These are phyloP conservation scores for Battus philenor DNA, from an alignment of 1,140 invertebrate species.

Conservation along the genomic window DNA sequence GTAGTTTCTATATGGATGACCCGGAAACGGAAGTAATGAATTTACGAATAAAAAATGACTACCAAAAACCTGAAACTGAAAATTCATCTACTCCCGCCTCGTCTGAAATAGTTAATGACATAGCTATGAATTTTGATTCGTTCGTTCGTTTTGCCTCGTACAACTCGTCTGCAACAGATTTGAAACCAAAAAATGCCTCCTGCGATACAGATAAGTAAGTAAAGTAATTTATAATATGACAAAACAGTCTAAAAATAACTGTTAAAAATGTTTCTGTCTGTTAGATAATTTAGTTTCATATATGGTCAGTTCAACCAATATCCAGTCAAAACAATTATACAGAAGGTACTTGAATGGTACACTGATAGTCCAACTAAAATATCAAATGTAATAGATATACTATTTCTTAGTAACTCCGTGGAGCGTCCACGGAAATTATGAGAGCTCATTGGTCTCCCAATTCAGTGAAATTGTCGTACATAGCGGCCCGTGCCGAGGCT, in stretches of 20 bases:
- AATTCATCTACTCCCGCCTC: slow-evolving; percentile 26
- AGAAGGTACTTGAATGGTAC: too few relatives aligned
- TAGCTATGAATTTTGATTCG: slow-evolving; percentile 22
- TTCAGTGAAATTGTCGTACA: too few relatives aligned
- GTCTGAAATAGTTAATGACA: slow-evolving; percentile 30
- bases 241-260: not conserved
- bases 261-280: not conserved
- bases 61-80: slow-evolving; percentile 16
- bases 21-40: slow-evolving; percentile 47
- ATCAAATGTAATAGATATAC: too few relatives aligned
- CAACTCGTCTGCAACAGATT: not conserved
- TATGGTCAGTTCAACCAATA: too few relatives aligned
- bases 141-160: not conserved
- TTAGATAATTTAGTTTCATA: not conserved
- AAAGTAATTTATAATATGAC: not conserved
- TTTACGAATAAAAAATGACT: slow-evolving; percentile 30
- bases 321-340: too few relatives aligned
- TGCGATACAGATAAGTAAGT: slow-evolving; percentile 9
- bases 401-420: too few relatives aligned
- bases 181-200: not conserved
- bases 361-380: too few relatives aligned
- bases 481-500: too few relatives aligned
- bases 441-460: too few relatives aligned
- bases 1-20: slow-evolving; percentile 46
- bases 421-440: too few relatives aligned